Percentiles rank a stretch among this genome's conserved stretches.
Evolutionary conservation across 2,113 vertebrate species (phyloP).

Genomic region (Chloropsis cyanopogon): DNA sequence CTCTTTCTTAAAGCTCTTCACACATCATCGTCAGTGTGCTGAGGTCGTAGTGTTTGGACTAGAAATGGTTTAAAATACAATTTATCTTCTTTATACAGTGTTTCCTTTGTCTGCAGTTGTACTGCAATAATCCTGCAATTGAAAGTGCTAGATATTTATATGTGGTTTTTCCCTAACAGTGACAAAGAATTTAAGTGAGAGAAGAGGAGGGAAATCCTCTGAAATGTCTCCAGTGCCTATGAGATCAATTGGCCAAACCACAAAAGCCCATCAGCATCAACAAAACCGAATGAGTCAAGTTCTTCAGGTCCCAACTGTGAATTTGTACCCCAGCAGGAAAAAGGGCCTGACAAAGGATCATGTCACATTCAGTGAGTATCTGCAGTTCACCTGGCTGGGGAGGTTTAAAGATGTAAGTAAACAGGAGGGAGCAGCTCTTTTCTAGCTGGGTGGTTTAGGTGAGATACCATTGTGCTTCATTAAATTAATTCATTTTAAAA

Average conservation of each 20-base stretch:
- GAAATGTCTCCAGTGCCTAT: conserved; percentile 91
- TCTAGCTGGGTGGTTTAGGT: background rate
- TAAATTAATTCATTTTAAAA: background rate
- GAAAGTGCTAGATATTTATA: background rate
- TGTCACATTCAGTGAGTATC: conserved; percentile 78
- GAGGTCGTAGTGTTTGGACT: background rate
- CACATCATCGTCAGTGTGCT: background rate
- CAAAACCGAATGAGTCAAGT: conserved; percentile 92
- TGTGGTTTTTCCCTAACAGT: conserved; percentile 70
- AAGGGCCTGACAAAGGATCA: conserved; percentile 87
- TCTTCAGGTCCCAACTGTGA: conserved; percentile 89
- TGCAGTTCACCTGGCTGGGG: background rate
- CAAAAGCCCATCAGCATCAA: conserved; percentile 79
- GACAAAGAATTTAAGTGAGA: conserved; percentile 90
- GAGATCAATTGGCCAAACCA: conserved; percentile 78
- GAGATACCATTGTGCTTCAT: background rate
- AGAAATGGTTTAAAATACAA: background rate
- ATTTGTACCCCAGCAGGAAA: conserved; percentile 87
- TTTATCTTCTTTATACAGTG: background rate
- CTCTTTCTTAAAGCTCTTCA: background rate
- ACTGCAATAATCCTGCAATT: background rate
- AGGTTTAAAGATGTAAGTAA: background rate
- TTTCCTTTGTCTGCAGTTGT: background rate
- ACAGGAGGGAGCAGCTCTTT: background rate
- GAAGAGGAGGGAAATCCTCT: conserved; percentile 80